phyloP scores from a whole-genome alignment of 2,113 vertebrate species.

The Ovis aries region DNA sequence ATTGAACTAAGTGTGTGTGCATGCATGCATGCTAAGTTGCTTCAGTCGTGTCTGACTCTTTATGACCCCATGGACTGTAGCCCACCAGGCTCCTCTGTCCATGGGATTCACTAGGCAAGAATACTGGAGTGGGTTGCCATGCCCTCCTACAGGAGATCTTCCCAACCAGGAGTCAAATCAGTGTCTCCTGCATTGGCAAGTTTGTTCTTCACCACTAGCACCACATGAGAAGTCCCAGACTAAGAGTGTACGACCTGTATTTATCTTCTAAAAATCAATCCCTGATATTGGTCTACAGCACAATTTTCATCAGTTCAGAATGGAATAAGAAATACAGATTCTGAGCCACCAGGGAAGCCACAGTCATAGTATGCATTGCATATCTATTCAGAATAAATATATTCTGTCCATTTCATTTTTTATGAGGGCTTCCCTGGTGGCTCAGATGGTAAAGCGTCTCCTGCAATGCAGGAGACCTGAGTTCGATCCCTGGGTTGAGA shows the following conservation, averaged over 20 bases:
- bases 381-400: not conserved
- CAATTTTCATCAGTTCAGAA: not conserved
- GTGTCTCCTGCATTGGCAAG: rapidly evolving
- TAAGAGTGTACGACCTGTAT: not conserved
- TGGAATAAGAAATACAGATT: not conserved
- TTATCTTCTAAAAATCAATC: not conserved
- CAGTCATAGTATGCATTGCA: not conserved
- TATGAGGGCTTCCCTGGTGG: not conserved
- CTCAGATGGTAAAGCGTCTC: not conserved
- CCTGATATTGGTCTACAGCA: not conserved
- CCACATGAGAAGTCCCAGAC: not conserved
- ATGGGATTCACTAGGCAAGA: not conserved
- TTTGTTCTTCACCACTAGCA: not conserved
- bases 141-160: not conserved
- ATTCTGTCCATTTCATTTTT: not conserved
- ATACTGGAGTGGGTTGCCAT: not conserved
- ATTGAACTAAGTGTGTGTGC: not conserved
- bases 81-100: not conserved
- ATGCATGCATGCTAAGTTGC: not conserved
- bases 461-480: not conserved
- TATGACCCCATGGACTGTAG: not conserved
- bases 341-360: no score
- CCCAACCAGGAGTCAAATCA: not conserved
- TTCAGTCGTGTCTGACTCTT: not conserved
- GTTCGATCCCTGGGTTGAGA: rapidly evolving